These are phyloP conservation scores for Latrodectus elegans DNA, from an alignment of 2,888 invertebrate species.

Conservation along the genomic window DNA sequence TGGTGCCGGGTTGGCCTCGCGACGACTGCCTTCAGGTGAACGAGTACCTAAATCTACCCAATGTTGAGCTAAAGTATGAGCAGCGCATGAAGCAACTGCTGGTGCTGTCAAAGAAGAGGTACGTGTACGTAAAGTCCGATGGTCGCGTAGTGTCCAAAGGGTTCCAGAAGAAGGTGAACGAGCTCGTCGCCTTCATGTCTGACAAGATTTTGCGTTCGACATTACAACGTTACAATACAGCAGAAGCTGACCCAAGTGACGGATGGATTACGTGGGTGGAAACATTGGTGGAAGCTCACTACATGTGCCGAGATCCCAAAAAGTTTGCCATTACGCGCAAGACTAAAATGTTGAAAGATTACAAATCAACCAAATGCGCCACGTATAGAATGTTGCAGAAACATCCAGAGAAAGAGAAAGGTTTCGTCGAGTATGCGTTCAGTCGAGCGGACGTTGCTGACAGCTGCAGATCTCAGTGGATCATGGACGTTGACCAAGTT, in stretches of 20 bases:
- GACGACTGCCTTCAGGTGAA: conserved; percentile 33
- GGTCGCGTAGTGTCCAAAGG: conserved; percentile 22
- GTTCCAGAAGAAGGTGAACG: conserved; percentile 23
- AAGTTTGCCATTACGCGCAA: conserved; percentile 28
- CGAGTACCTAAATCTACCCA: not conserved
- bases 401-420: conserved; percentile 16
- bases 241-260: not conserved
- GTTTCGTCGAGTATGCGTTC: conserved; percentile 9
- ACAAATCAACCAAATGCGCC: conserved; percentile 24
- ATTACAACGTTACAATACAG: not conserved
- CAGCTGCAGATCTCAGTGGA: not conserved
- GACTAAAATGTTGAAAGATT: conserved; percentile 21
- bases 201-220: not conserved
- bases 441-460: conserved; percentile 16
- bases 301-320: conserved; percentile 23
- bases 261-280: conserved; percentile 13
- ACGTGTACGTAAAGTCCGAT: conserved; percentile 9
- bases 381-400: conserved; percentile 6
- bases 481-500: conserved; percentile 21
- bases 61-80: conserved; percentile 37
- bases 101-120: conserved; percentile 24
- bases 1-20: conserved; percentile 20
- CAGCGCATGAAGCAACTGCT: conserved; percentile 12
- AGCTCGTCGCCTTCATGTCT: conserved; percentile 9
- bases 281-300: not conserved